These are phyloP conservation scores for Onthophagus taurus DNA, from an alignment of 1,140 invertebrate genomes.

Conservation along the genomic window DNA sequence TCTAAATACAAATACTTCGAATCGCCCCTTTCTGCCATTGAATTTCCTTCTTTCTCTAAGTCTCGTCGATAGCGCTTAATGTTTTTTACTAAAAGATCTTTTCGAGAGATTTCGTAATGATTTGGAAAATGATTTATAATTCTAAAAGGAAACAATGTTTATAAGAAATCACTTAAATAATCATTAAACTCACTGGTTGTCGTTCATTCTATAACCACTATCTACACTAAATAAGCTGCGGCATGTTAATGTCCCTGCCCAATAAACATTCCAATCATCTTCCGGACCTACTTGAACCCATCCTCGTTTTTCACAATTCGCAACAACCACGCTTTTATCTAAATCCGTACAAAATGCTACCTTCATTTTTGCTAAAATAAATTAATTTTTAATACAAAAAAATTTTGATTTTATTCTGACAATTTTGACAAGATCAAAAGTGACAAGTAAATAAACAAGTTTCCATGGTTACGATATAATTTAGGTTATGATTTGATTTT, in stretches of 20 bases:
- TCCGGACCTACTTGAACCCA: constrained; percentile 86
- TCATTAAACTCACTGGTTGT: constrained; percentile 67
- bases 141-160: constrained; percentile 36
- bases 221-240: constrained; percentile 87
- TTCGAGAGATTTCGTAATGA: constrained; percentile 89
- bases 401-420: no score
- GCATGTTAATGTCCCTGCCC: constrained; percentile 85
- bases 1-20: constrained; percentile 74
- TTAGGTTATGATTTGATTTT: no score
- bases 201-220: constrained; percentile 81
- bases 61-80: constrained; percentile 90
- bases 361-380: constrained; percentile 38
- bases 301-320: constrained; percentile 88
- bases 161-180: background rate
- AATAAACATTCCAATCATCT: constrained; percentile 96
- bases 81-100: constrained; percentile 92
- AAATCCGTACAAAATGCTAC: constrained; percentile 84
- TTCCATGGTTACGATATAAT: no score
- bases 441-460: no score
- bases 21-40: constrained; percentile 65
- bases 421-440: background rate
- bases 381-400: constrained; percentile 13
- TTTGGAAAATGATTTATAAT: constrained; percentile 89
- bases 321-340: constrained; percentile 89
- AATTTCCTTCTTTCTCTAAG: constrained; percentile 80